Percentiles rank a stretch among this genome's conserved stretches.
Conservation (phyloP, 1,140 invertebrate species). For the Micrasema minimum region DNA sequence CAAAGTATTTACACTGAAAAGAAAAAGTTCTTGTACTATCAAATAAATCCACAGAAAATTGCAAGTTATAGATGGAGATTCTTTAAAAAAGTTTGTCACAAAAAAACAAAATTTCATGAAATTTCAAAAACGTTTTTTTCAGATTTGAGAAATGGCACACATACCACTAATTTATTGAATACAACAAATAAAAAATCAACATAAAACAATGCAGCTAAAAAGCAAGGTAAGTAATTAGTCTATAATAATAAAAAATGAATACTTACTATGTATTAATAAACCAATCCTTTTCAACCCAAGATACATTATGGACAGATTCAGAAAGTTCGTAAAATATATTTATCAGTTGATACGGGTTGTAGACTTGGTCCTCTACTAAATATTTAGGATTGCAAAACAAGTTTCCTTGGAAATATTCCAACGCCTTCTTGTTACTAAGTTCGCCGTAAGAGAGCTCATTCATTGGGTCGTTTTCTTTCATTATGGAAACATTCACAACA, state of each 20-base stretch:
- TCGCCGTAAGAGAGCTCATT: slow-evolving; percentile 28
- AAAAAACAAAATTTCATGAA: too few relatives aligned
- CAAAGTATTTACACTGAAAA: slow-evolving; percentile 45
- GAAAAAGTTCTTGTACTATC: slow-evolving; percentile 9
- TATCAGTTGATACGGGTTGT: slow-evolving; percentile 44
- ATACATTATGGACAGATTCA: slow-evolving; percentile 35
- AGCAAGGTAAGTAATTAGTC: too few relatives aligned
- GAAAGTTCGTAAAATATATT: slow-evolving; percentile 48
- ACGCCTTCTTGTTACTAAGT: slow-evolving; percentile 29
- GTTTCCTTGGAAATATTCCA: slow-evolving; percentile 40
- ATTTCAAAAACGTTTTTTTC: too few relatives aligned
- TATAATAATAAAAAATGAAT: too few relatives aligned
- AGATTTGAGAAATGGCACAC: too few relatives aligned
- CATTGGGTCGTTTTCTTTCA: slow-evolving; percentile 38
- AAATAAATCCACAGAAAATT: too few relatives aligned
- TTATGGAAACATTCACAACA: slow-evolving; percentile 38
- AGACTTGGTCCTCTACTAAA: slow-evolving; percentile 39
- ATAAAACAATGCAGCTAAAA: too few relatives aligned
- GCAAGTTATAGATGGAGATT: too few relatives aligned
- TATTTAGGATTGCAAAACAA: slow-evolving; percentile 47
- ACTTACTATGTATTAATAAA: slow-evolving; percentile 50
- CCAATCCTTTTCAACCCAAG: slow-evolving; percentile 52
- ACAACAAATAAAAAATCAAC: too few relatives aligned
- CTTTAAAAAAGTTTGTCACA: too few relatives aligned
- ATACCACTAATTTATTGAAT: too few relatives aligned